Conservation (phyloP, 2,113 vertebrate genomes). For the Dolichotis patagonum region DNA sequence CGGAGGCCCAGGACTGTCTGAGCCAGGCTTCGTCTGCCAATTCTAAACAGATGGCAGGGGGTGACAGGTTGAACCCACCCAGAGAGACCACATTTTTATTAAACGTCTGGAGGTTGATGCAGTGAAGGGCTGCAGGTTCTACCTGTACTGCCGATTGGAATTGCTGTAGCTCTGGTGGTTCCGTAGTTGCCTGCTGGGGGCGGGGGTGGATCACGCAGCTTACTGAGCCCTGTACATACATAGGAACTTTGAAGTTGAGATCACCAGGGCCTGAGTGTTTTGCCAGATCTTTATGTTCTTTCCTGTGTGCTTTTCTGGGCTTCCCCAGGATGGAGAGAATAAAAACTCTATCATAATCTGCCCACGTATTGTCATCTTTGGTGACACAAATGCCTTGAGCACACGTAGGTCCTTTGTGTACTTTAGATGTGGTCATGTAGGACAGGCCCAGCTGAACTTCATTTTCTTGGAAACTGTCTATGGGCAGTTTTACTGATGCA, state of each 20-base stretch:
- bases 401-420: neutral
- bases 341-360: neutral
- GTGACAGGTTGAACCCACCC: neutral
- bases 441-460: neutral
- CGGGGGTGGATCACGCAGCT: neutral
- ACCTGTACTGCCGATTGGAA: neutral
- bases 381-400: neutral
- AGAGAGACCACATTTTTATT: neutral
- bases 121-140: neutral
- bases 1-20: neutral
- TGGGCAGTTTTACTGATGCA: neutral
- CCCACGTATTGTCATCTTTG: neutral
- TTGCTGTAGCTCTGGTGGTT: neutral
- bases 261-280: neutral
- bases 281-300: neutral
- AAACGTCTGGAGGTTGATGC: neutral
- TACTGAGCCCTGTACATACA: neutral
- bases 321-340: neutral
- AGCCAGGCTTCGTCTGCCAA: neutral
- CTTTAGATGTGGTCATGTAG: neutral
- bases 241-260: neutral
- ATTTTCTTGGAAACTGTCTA: neutral
- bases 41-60: neutral
- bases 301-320: conserved; percentile 8
- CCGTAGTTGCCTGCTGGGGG: neutral